Conservation (phyloP, 1,140 invertebrate species). For the Lysiphlebus fabarum region DNA sequence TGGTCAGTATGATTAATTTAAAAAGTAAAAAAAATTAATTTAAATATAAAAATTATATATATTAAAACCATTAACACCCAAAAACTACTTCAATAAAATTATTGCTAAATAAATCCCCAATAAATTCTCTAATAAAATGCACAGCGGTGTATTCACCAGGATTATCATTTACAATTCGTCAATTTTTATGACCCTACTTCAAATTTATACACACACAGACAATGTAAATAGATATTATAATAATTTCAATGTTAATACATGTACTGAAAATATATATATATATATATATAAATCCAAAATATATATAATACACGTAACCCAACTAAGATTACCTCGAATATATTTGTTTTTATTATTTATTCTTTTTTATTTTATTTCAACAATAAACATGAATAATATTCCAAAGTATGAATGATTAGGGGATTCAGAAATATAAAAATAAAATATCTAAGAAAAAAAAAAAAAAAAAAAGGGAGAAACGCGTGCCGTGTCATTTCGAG, state of each 20-base stretch:
- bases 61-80: no score
- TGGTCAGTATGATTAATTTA: no score
- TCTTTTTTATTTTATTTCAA: slow-evolving; percentile 12
- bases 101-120: slow-evolving; percentile 14
- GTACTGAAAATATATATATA: no score
- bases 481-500: slow-evolving; percentile 18
- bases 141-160: slow-evolving; percentile 31
- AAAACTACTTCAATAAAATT: no score
- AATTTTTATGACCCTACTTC: slow-evolving; percentile 14
- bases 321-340: not conserved
- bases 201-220: slow-evolving; percentile 2
- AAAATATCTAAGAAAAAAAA: not conserved
- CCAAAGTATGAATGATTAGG: slow-evolving; percentile 13
- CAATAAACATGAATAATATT: slow-evolving; percentile 27
- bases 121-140: slow-evolving; percentile 54
- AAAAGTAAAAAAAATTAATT: no score
- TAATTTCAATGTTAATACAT: slow-evolving; percentile 4
- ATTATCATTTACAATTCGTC: slow-evolving; percentile 29
- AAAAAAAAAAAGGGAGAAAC: not conserved
- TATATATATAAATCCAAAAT: no score
- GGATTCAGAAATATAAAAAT: not conserved
- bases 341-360: not conserved
- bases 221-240: slow-evolving; percentile 6
- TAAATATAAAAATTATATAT: no score
- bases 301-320: no score